These are phyloP conservation scores for Hyperoplus immaculatus DNA, from an alignment of 2,797 vertebrate species.

Conservation along the genomic window DNA sequence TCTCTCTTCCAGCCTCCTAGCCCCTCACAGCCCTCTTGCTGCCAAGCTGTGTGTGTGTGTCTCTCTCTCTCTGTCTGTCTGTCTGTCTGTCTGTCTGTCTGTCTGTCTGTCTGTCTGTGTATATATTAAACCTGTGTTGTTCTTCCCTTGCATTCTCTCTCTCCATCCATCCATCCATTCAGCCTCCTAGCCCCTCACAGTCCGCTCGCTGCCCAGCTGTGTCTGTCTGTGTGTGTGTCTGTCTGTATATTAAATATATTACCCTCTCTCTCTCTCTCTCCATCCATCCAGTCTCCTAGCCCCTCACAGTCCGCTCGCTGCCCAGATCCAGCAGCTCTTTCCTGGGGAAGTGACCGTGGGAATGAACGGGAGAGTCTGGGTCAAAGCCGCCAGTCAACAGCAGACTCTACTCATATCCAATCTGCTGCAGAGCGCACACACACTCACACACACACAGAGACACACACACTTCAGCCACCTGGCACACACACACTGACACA, in stretches of 20 bases:
- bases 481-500: background rate
- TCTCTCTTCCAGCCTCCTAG: too few species aligned
- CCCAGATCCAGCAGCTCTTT: slow-evolving; percentile 88
- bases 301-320: slow-evolving; percentile 42
- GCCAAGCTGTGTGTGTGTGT: too few species aligned
- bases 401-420: slow-evolving; percentile 93
- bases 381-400: slow-evolving; percentile 89
- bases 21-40: too few species aligned
- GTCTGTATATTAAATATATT: too few species aligned
- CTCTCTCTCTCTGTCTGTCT: too few species aligned
- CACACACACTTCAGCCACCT: slow-evolving; percentile 85
- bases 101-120: too few species aligned
- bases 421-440: slow-evolving; percentile 93
- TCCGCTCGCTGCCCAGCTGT: slow-evolving; percentile 19
- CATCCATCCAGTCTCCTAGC: slow-evolving; percentile 43
- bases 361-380: slow-evolving; percentile 96
- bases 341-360: slow-evolving; percentile 94
- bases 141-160: background rate
- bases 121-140: too few species aligned
- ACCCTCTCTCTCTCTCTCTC: accelerated
- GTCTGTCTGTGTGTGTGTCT: too few species aligned
- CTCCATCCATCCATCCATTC: accelerated
- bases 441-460: slow-evolving; percentile 91
- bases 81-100: too few species aligned
- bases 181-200: slow-evolving; percentile 62